phyloP scores from a whole-genome alignment of 2,113 vertebrate genomes.

The Sialia sialis region DNA sequence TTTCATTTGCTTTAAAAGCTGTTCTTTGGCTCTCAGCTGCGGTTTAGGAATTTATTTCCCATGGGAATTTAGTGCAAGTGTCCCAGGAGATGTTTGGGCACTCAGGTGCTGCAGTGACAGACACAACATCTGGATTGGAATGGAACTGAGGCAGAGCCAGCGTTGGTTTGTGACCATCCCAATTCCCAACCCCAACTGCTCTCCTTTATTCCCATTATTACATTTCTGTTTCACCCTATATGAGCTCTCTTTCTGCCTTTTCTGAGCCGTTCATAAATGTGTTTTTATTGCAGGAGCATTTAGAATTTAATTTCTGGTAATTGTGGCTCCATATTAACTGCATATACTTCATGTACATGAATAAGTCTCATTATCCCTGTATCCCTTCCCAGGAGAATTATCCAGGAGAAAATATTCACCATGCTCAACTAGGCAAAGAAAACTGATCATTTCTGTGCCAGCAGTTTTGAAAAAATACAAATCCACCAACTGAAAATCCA shows the following conservation, averaged over 20 bases:
- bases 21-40: background rate
- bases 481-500: background rate
- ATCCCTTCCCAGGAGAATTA: background rate
- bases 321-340: background rate
- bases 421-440: background rate
- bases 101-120: background rate
- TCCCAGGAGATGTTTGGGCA: background rate
- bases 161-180: background rate
- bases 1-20: background rate
- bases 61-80: background rate
- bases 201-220: background rate
- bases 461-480: background rate
- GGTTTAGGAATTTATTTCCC: background rate
- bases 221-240: background rate
- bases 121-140: background rate
- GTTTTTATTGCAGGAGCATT: background rate
- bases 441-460: background rate
- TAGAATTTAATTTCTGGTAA: slow-evolving; percentile 8
- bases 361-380: background rate
- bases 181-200: background rate
- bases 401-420: background rate
- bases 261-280: background rate
- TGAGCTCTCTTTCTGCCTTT: background rate
- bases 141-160: background rate
- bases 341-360: background rate